Conservation (phyloP, 1,140 invertebrate species). For the roundworm (Caenorhabditis elegans) region WBcel235 BX284602.5:9658001-9658500, state of each 20-base stretch:
- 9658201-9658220: neutral
- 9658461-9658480: neutral
- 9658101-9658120: conserved; percentile 3
- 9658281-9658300: neutral
- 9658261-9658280: conserved; percentile 27
- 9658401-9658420: neutral
- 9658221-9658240: conserved; percentile 16
- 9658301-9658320: neutral
- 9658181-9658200: too few relatives aligned
- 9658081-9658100: conserved; percentile 11
- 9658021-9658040: too few relatives aligned
- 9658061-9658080: neutral
- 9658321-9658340: neutral
- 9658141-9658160: neutral
- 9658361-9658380: too few relatives aligned
- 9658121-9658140: neutral
- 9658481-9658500: conserved; percentile 22
- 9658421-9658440: neutral
- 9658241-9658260: conserved; percentile 22
- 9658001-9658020: neutral
- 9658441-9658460: neutral
- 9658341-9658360: conserved; percentile 3
- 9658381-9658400: neutral
- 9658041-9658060: neutral
- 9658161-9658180: too few relatives aligned